Evolutionary conservation across 2,888 invertebrate genomes (phyloP).

Genomic region (Brachypterus glaber): DNA sequence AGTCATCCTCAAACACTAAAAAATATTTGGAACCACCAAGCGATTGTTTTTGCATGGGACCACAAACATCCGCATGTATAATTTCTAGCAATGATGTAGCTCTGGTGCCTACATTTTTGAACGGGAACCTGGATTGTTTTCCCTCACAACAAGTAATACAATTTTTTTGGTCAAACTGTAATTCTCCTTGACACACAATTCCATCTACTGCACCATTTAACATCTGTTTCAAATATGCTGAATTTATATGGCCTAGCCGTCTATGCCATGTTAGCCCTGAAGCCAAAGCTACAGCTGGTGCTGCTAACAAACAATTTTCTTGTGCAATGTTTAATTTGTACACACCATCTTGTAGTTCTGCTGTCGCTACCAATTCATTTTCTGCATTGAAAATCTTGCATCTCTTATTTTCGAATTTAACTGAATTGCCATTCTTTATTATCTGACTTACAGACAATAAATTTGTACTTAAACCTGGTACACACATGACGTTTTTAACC

Average conservation of each 20-base stretch:
- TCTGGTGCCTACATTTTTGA: constrained; percentile 17
- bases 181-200: neutral
- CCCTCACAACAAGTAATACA: constrained; percentile 10
- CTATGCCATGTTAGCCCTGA: constrained; percentile 11
- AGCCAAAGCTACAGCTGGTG: neutral
- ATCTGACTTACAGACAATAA: constrained; percentile 19
- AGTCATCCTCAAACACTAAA: constrained; percentile 31
- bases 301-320: neutral
- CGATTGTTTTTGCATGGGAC: constrained; percentile 22
- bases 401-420: constrained; percentile 12
- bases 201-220: constrained; percentile 5
- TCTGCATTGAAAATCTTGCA: constrained; percentile 17
- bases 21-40: constrained; percentile 25
- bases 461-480: constrained; percentile 18
- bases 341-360: constrained; percentile 14
- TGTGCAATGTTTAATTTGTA: constrained; percentile 16
- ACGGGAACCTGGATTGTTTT: constrained; percentile 15
- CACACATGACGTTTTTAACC: constrained; percentile 13
- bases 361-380: constrained; percentile 14
- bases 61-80: constrained; percentile 22
- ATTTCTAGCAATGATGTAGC: constrained; percentile 14
- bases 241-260: constrained; percentile 14
- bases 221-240: constrained; percentile 6
- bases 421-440: constrained; percentile 18
- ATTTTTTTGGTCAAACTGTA: constrained; percentile 1